phyloP scores from a whole-genome alignment of 2,888 invertebrate species.

The Mythimna pallens region DNA sequence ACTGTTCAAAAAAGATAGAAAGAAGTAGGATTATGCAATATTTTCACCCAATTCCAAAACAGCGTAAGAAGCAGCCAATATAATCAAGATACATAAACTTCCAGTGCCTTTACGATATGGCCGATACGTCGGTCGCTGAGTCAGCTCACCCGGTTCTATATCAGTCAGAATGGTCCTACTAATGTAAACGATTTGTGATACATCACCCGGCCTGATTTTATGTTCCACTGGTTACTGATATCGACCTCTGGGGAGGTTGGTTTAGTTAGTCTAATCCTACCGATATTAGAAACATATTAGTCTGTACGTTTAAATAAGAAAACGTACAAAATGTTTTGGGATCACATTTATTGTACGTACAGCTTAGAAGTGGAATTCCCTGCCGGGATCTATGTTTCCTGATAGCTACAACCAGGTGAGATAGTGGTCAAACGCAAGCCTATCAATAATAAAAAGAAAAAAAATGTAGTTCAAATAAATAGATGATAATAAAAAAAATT shows the following conservation, averaged over 20 bases:
- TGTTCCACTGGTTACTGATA: conserved; percentile 12
- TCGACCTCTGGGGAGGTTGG: background rate
- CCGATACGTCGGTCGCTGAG: conserved; percentile 25
- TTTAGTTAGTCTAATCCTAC: background rate
- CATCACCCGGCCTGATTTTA: conserved; percentile 48
- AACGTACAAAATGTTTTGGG: no score
- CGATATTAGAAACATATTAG: background rate
- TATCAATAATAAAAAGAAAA: no score
- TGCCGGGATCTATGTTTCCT: no score
- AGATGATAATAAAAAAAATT: no score
- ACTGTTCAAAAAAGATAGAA: no score
- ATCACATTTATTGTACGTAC: no score
- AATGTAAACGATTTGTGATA: conserved; percentile 59
- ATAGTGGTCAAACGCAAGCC: no score
- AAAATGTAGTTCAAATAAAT: no score
- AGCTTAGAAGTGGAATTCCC: no score
- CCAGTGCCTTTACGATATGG: conserved; percentile 43
- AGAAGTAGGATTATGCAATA: no score
- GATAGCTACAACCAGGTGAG: no score
- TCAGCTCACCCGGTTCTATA: conserved; percentile 42
- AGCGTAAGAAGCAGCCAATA: conserved; percentile 1
- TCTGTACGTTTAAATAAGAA: no score
- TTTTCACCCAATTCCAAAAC: background rate
- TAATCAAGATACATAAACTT: conserved; percentile 24
- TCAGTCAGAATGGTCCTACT: conserved; percentile 46